Base-by-base conservation (phyloP, 1,140 invertebrate species). In the Pissodes strobi region DNA sequence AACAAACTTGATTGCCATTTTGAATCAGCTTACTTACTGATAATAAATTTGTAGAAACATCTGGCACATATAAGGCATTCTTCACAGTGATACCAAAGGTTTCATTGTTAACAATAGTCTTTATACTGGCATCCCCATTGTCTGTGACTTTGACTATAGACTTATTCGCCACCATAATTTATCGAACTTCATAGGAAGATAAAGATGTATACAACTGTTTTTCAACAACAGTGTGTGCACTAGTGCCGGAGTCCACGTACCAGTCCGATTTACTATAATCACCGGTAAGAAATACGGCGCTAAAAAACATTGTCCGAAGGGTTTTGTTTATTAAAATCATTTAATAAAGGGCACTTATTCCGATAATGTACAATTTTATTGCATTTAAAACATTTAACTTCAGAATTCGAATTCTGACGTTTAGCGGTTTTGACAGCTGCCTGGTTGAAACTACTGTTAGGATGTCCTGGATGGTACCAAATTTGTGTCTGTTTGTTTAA, bases 191-290 rank as follows among this genome's bases (percentile, higher is more conserved):
- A n/a, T n/a, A n/a, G n/a, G n/a, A n/a, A n/a, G n/a, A n/a, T n/a
- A n/a, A n/a, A n/a, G n/a, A n/a, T n/a, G n/a, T n/a, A n/a, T n/a
- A n/a, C n/a, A n/a, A n/a, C n/a, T n/a, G n/a, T n/a, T n/a, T n/a
- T n/a, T n/a, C n/a, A n/a, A n/a, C n/a, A n/a, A n/a, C n/a, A n/a
- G 13, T 52, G 19, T 75, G 71, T 3, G n/a, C 22, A 39, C 72
- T 70, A 10, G 69, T 67, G 10, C 72, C 69, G 4, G 58, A 59
- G 58, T 75, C 72, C 8, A n/a, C n/a, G n/a, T n/a, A n/a, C n/a
- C n/a, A n/a, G n/a, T n/a, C n/a, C n/a, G n/a, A n/a, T n/a, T n/a
- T n/a, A n/a, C n/a, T n/a, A n/a, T n/a, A n/a, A n/a, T n/a, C n/a
- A n/a, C n/a, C n/a, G n/a, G n/a, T n/a, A 55, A 67, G 38, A 59